Base-by-base conservation (phyloP, 2,113 vertebrate genomes). In the Emydura subglobosa region DNA sequence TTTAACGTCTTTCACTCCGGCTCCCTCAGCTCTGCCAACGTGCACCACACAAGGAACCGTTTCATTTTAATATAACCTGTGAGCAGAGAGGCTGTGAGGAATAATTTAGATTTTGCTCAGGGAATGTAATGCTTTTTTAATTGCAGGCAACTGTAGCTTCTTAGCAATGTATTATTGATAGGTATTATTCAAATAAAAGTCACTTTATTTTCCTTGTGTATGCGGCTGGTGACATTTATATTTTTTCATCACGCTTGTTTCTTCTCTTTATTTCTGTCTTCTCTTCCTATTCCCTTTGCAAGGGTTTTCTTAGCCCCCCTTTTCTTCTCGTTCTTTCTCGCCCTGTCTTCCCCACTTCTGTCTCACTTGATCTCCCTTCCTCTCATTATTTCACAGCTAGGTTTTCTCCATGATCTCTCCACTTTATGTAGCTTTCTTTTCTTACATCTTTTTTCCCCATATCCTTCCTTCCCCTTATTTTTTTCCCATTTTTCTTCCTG, bases 41-140 rank as follows among this genome's bases (percentile, higher is more conserved):
- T 83, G 25, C 19, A 78, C 86, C 87, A 50, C 79, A 3, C 96
- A 94, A 92, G 96, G 97, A 96, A 24, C 89, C 0, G 22, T 93
- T 96, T 96, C 89, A 79, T 94, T 96, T 93, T 90, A 87, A 97
- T 94, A 93, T 34, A 95, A 88, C 96, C 88, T 59, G 97, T 10
- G 82, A 95, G 97, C 1, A 1, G 90, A 89, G 96, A 96, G 92
- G 74, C 97, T 97, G 96, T 61, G 97, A 97, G 97, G 96, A 98
- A 97, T 97, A 89, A 96, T 97, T 97, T 94, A 50, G 44, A 51
- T 94, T 96, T 96, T 88, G 95, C 94, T 97, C 89, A 82, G 96
- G 97, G 96, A 98, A 93, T 29, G 94, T 88, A 93, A 96, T 90
- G 98, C 96, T 96, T 98, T 97, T 98, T 98, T 97, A 98, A 98